phyloP scores from a whole-genome alignment of 2,888 invertebrate species.

The Melinaea menophilus region DNA sequence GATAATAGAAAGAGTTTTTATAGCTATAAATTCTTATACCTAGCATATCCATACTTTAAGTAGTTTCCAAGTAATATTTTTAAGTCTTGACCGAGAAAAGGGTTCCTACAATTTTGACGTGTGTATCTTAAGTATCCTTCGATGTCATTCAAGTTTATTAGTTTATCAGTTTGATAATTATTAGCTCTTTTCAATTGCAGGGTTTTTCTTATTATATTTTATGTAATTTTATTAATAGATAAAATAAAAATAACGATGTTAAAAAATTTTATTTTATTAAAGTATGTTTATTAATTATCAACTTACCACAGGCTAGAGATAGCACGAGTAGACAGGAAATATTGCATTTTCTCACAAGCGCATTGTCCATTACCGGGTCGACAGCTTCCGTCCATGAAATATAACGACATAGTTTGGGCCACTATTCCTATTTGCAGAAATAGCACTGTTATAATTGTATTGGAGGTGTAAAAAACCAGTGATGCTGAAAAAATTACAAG shows the following conservation, averaged over 20 bases:
- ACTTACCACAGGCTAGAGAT: constrained; percentile 45
- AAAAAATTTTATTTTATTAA: constrained; percentile 33
- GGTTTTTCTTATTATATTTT: too few relatives aligned
- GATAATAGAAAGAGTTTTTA: too few relatives aligned
- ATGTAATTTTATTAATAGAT: neutral
- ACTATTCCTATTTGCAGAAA: constrained; percentile 51
- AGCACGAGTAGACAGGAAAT: constrained; percentile 42
- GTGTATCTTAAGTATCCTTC: too few relatives aligned
- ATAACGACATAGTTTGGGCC: constrained; percentile 48
- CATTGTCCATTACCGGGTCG: constrained; percentile 45
- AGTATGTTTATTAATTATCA: constrained; percentile 18
- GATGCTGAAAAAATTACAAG: constrained; percentile 42
- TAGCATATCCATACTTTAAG: too few relatives aligned
- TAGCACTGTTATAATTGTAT: constrained; percentile 41
- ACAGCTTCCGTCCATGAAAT: constrained; percentile 47
- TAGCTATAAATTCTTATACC: too few relatives aligned
- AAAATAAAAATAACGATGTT: neutral
- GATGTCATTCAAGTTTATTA: too few relatives aligned
- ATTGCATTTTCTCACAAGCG: constrained; percentile 45
- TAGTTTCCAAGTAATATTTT: too few relatives aligned
- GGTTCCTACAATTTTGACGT: too few relatives aligned
- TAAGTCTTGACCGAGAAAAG: too few relatives aligned
- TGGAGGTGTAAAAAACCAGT: constrained; percentile 45
- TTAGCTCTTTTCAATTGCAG: too few relatives aligned
- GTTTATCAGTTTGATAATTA: too few relatives aligned